A percentile compares a stretch with the other conserved stretches of the same genome.
phyloP scores from a whole-genome alignment of 2,888 invertebrate genomes.

The Drosophila ustulata region DNA sequence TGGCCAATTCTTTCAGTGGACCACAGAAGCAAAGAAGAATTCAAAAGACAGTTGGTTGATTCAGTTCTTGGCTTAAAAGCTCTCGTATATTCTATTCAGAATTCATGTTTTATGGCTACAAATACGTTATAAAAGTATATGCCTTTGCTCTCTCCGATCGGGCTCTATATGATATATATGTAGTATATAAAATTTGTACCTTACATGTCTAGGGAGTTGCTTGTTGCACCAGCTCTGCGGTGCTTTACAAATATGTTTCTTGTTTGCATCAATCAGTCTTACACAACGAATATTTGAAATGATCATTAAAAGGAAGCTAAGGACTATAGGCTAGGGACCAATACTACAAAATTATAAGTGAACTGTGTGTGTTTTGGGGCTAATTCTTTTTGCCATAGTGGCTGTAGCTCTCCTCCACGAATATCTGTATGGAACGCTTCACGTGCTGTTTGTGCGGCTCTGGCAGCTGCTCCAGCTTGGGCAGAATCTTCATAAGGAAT shows the following conservation, averaged over 20 bases:
- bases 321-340: neutral
- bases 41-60: neutral
- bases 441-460: slow-evolving; percentile 83
- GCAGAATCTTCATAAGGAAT: slow-evolving; percentile 84
- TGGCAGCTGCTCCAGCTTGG: slow-evolving; percentile 81
- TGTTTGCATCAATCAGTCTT: slow-evolving; percentile 72
- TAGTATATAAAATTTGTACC: slow-evolving; percentile 28
- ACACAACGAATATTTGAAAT: slow-evolving; percentile 58
- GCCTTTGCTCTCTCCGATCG: slow-evolving; percentile 17
- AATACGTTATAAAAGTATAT: slow-evolving; percentile 37
- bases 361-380: slow-evolving; percentile 8
- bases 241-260: slow-evolving; percentile 29
- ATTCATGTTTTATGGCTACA: slow-evolving; percentile 56
- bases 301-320: slow-evolving; percentile 13
- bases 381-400: slow-evolving; percentile 65
- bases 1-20: neutral
- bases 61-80: slow-evolving; percentile 56
- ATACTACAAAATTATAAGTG: slow-evolving; percentile 32
- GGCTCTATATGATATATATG: slow-evolving; percentile 7
- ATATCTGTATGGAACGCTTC: slow-evolving; percentile 82
- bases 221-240: slow-evolving; percentile 28
- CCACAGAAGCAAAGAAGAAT: neutral
- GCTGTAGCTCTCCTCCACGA: slow-evolving; percentile 78
- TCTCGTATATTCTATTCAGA: slow-evolving; percentile 46
- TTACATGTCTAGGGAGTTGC: slow-evolving; percentile 21